Conservation (phyloP, 2,888 invertebrate species). For the Macaria liturata region DNA sequence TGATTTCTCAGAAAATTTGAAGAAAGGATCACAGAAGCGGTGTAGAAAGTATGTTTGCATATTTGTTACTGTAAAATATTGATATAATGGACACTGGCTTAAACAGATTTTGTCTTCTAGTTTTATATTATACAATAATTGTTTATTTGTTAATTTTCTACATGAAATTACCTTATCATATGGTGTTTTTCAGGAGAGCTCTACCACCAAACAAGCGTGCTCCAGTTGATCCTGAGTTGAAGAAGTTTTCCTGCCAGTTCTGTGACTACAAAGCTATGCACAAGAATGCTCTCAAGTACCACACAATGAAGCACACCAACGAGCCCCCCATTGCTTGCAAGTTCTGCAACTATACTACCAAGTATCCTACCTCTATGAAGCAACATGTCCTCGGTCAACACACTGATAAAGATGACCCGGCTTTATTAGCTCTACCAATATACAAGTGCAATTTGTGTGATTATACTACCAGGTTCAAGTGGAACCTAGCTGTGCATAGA, state of each 20-base stretch:
- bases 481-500: slow-evolving; percentile 48
- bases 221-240: not conserved
- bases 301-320: slow-evolving; percentile 47
- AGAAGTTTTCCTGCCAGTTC: slow-evolving; percentile 39
- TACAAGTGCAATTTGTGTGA: slow-evolving; percentile 36
- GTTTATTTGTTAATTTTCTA: too few species aligned
- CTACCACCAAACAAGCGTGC: not conserved
- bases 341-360: slow-evolving; percentile 53
- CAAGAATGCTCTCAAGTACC: slow-evolving; percentile 54
- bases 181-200: not conserved
- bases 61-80: too few species aligned
- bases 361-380: slow-evolving; percentile 50
- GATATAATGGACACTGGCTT: too few species aligned
- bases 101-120: too few species aligned
- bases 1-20: too few species aligned
- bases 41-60: too few species aligned
- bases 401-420: slow-evolving; percentile 32
- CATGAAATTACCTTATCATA: too few species aligned
- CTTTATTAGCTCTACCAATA: slow-evolving; percentile 1
- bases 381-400: slow-evolving; percentile 55
- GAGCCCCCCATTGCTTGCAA: slow-evolving; percentile 46
- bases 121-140: not conserved
- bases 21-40: too few species aligned
- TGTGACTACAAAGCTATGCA: slow-evolving; percentile 57
- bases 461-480: slow-evolving; percentile 39